Percentiles rank a stretch among this genome's conserved stretches.
These are phyloP conservation scores for Pitangus sulphuratus DNA, from an alignment of 2,797 vertebrate species.

Conservation along the genomic window DNA sequence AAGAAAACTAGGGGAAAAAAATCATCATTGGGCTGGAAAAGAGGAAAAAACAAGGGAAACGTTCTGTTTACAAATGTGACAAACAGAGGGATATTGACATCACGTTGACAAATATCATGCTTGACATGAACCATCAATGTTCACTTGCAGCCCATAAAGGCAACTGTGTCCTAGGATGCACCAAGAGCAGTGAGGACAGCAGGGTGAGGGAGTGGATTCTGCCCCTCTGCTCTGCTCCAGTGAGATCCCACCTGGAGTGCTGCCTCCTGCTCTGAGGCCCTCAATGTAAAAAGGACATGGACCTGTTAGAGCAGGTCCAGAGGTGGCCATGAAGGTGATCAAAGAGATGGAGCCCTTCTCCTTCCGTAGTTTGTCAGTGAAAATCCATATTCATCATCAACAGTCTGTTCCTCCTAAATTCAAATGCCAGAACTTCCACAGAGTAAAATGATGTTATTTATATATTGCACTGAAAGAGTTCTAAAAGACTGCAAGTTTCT, in stretches of 20 bases:
- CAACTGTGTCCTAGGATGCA: not conserved
- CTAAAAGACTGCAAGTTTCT: not conserved
- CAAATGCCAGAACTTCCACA: not conserved
- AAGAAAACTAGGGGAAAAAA: not conserved
- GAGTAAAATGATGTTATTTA: not conserved
- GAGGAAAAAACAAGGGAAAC: not conserved
- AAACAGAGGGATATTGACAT: not conserved
- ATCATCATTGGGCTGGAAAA: not conserved
- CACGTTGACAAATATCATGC: not conserved
- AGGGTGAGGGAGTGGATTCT: not conserved
- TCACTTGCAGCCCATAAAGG: not conserved
- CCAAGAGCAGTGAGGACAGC: not conserved
- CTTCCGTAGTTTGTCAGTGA: not conserved
- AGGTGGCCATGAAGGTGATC: not conserved
- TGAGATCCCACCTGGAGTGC: not conserved
- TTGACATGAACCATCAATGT: not conserved
- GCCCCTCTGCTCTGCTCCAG: not conserved
- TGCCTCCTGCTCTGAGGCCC: not conserved
- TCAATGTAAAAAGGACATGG: not conserved
- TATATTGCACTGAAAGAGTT: not conserved
- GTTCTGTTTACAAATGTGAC: not conserved
- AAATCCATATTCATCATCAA: not conserved
- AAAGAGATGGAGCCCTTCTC: not conserved
- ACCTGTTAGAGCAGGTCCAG: not conserved
- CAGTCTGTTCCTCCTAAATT: not conserved